A percentile compares a stretch with the other conserved stretches of the same genome.
phyloP scores from a whole-genome alignment of 2,888 invertebrate genomes.

The Ectemnius cavifrons region DNA sequence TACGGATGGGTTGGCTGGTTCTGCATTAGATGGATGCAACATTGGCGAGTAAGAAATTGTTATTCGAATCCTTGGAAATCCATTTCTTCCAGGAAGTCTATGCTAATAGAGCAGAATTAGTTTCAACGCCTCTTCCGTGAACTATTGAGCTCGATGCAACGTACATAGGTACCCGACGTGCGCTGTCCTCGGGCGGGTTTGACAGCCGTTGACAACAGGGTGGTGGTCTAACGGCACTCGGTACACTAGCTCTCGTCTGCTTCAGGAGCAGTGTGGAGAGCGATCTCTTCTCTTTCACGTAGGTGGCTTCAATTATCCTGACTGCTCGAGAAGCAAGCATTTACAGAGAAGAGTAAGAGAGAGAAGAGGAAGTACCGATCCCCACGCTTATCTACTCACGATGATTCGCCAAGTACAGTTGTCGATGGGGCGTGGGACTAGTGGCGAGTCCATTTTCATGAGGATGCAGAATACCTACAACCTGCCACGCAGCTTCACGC shows the following conservation, averaged over 20 bases:
- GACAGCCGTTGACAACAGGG: conserved; percentile 63
- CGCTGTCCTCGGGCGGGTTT: conserved; percentile 18
- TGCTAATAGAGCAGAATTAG: no score
- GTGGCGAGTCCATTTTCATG: conserved; percentile 21
- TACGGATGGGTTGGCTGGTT: no score
- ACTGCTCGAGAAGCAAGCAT: conserved; percentile 6
- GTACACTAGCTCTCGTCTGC: conserved; percentile 46
- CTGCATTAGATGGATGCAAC: neutral
- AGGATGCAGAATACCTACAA: conserved; percentile 7
- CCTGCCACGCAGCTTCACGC: neutral
- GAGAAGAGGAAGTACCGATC: conserved; percentile 14
- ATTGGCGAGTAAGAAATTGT: neutral
- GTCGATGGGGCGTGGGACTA: conserved; percentile 8
- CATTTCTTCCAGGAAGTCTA: neutral
- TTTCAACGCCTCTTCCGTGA: neutral
- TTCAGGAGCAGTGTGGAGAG: conserved; percentile 42
- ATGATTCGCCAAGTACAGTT: conserved; percentile 35
- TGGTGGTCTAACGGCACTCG: conserved; percentile 60
- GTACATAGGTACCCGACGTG: conserved; percentile 22
- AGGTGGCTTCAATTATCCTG: conserved; percentile 57
- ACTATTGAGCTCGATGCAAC: conserved; percentile 7
- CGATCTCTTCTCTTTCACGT: conserved; percentile 41
- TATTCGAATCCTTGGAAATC: conserved; percentile 27
- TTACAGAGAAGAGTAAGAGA: no score
- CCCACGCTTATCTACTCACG: conserved; percentile 34